These are phyloP conservation scores for Leptoteleia sp. DNA, from an alignment of 1,140 invertebrate genomes.

Conservation along the genomic window DNA sequence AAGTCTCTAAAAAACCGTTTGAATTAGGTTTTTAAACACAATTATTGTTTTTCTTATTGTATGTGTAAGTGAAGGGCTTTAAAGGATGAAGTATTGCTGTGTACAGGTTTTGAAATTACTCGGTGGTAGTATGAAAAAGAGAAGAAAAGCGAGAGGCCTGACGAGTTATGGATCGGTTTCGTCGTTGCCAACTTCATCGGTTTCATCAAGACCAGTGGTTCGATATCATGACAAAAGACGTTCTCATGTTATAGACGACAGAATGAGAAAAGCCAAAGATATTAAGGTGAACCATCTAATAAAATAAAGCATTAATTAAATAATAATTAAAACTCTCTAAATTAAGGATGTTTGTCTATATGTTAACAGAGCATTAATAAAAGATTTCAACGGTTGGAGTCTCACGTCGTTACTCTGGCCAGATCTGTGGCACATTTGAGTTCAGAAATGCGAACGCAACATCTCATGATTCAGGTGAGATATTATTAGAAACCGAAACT, in stretches of 20 bases:
- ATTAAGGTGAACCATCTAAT: slow-evolving; percentile 83
- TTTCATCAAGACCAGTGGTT: slow-evolving; percentile 86
- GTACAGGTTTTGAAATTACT: slow-evolving; percentile 88
- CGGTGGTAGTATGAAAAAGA: slow-evolving; percentile 85
- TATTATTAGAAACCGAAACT: no score
- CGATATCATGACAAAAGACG: slow-evolving; percentile 83
- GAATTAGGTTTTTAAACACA: no score
- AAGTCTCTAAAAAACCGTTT: no score
- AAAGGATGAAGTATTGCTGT: slow-evolving; percentile 5
- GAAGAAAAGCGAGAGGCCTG: slow-evolving; percentile 80
- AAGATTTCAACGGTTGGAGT: slow-evolving; percentile 93
- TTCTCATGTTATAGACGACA: slow-evolving; percentile 81
- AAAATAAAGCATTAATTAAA: no score
- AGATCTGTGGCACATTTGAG: slow-evolving; percentile 95
- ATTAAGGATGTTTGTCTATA: no score
- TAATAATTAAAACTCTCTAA: no score
- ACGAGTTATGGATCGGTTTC: slow-evolving; percentile 88
- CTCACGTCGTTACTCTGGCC: slow-evolving; percentile 94
- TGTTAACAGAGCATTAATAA: slow-evolving; percentile 93
- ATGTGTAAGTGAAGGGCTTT: background rate
- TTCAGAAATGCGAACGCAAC: slow-evolving; percentile 95
- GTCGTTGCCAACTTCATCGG: slow-evolving; percentile 90
- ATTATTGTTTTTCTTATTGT: no score
- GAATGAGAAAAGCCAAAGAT: slow-evolving; percentile 88
- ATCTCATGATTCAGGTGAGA: slow-evolving; percentile 87